Evolutionary conservation across 2,888 invertebrate genomes (phyloP), one percentile per base, ranked within the genome.

Genomic region (Orthosia gothica): DNA sequence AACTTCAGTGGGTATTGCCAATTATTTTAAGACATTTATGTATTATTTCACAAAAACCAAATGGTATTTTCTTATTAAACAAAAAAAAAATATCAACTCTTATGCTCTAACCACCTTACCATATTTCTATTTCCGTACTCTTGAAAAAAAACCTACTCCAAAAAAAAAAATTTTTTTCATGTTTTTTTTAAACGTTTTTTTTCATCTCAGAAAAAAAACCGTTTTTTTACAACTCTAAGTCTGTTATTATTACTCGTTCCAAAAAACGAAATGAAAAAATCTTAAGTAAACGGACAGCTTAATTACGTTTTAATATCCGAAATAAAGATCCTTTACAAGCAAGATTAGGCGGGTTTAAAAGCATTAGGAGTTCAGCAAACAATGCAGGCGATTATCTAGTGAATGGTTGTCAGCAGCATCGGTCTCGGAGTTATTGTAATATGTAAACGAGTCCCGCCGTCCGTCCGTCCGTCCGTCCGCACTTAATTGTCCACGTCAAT

Each of bases 361-460:
- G 92, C 94, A 94, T 94, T 94, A 94, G 89, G 91, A 91, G 89
- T 91, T 92, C 84, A 88, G 89, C 89, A 92, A 94, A 95, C 94
- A 95, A 95, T 94, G 91, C 90, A 87, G 85, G 90, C 92, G 94
- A 94, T 95, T 95, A 94, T 93, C 93, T 92, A 86, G 90, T 91
- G 93, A 94, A 93, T 93, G 92, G 89, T 92, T 94, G 94, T 95
- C 94, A 94, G 90, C 89, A 88, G 84, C 94, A 94, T 90, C 90
- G 89, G 85, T 79, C 89, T 79, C 74, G 84, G 89, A 91, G 91
- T 93, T 93, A 93, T 92, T 93, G 92, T 94, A 91, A 93, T 93
- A 93, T 93, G 93, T 92, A 93, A 93, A 93, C 93, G 92, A 92
- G 90, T 69, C 70, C 86, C 74, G 58, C 45, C 66, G 70, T 65